These are phyloP conservation scores for Mylabris sibirica DNA, from an alignment of 2,888 invertebrate species.

Conservation along the genomic window DNA sequence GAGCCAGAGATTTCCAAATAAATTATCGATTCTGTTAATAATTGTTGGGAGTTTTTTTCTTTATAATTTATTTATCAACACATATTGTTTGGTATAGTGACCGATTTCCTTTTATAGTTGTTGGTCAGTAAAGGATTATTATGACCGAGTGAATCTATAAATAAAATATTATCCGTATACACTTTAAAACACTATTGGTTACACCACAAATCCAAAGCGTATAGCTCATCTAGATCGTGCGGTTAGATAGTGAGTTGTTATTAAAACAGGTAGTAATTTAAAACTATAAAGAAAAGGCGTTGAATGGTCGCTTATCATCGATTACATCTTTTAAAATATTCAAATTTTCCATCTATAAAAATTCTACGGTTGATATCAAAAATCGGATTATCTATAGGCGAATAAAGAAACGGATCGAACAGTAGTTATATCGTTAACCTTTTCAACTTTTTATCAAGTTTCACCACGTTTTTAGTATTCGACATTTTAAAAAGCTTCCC, in stretches of 20 bases:
- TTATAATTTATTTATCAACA: not conserved
- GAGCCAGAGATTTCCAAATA: not conserved
- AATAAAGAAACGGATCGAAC: not conserved
- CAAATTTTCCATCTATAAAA: not conserved
- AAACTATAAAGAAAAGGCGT: not conserved
- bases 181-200: not conserved
- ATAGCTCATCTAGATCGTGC: not conserved
- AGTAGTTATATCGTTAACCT: not conserved
- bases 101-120: not conserved
- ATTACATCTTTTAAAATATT: not conserved
- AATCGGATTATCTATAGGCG: not conserved
- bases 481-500: not conserved
- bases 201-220: not conserved
- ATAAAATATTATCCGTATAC: not conserved
- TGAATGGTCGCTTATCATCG: not conserved
- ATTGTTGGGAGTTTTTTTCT: not conserved
- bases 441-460: slow-evolving; percentile 3
- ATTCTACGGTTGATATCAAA: not conserved
- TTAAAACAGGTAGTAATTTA: slow-evolving; percentile 8
- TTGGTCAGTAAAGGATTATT: not conserved
- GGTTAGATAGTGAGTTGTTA: not conserved
- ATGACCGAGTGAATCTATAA: not conserved
- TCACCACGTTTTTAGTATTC: not conserved
- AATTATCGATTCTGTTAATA: not conserved
- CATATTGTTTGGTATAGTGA: not conserved